These are phyloP conservation scores for Brachypalpus laphriformis DNA, from an alignment of 2,888 invertebrate species.

Conservation along the genomic window DNA sequence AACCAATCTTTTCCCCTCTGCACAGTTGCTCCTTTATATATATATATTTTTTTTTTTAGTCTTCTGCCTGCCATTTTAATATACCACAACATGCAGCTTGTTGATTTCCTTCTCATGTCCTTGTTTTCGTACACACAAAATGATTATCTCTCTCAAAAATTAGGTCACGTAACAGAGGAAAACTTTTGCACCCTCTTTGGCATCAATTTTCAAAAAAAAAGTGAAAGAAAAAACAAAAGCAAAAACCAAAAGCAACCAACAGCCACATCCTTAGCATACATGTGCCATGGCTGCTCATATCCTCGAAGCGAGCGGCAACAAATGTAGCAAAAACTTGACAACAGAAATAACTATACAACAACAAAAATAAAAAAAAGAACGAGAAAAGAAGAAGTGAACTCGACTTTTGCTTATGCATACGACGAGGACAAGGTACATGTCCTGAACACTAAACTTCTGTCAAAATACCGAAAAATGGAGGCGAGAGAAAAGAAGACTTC, in stretches of 20 bases:
- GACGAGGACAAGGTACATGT: constrained; percentile 52
- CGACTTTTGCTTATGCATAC: constrained; percentile 56
- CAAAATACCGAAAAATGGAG: constrained; percentile 54
- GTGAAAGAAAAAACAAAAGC: constrained; percentile 10
- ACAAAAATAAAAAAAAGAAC: background rate
- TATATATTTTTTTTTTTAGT: constrained; percentile 1
- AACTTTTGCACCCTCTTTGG: constrained; percentile 52
- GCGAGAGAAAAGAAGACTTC: constrained; percentile 21
- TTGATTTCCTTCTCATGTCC: constrained; percentile 64
- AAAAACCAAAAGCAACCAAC: constrained; percentile 25
- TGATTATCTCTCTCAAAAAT: constrained; percentile 58
- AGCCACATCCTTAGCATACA: constrained; percentile 38
- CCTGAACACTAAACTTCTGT: constrained; percentile 63
- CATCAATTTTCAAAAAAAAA: constrained; percentile 52
- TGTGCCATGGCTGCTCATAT: constrained; percentile 46
- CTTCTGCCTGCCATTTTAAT: constrained; percentile 1
- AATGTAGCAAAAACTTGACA: constrained; percentile 18
- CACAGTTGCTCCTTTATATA: constrained; percentile 3
- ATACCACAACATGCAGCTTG: constrained; percentile 52
- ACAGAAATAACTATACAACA: constrained; percentile 3
- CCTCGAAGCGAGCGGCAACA: constrained; percentile 18
- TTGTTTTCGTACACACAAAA: constrained; percentile 52
- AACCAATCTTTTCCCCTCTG: constrained; percentile 4
- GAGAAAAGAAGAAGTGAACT: constrained; percentile 37
- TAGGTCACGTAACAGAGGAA: constrained; percentile 68